Percentiles rank a stretch among this genome's conserved stretches.
phyloP scores from a whole-genome alignment of 2,888 invertebrate genomes.

The Pachymerium ferrugineum region DNA sequence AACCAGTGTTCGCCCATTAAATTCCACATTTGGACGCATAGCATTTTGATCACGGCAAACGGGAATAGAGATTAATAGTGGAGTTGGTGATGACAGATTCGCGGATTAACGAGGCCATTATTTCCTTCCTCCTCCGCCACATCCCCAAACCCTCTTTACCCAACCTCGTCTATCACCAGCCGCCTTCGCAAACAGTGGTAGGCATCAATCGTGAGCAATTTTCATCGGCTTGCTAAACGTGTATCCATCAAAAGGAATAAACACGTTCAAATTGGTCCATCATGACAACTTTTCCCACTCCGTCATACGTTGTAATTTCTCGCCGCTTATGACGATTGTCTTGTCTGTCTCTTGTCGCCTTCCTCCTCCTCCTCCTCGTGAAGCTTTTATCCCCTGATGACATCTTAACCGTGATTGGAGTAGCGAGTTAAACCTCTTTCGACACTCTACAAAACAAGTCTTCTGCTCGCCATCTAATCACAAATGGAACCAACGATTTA shows the following conservation, averaged over 20 bases:
- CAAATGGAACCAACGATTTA: neutral
- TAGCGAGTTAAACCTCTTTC: too few relatives aligned
- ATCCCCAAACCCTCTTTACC: too few relatives aligned
- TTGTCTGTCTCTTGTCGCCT: too few relatives aligned
- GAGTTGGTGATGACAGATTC: conserved; percentile 32
- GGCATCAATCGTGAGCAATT: neutral
- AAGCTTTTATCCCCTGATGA: neutral
- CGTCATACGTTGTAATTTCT: neutral
- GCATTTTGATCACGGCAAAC: conserved; percentile 28
- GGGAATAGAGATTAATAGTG: conserved; percentile 32
- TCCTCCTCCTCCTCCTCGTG: neutral
- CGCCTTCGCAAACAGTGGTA: neutral
- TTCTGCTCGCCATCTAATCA: neutral
- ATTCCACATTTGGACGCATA: conserved; percentile 31
- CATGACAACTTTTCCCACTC: neutral
- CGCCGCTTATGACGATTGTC: too few relatives aligned
- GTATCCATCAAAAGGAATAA: conserved; percentile 10
- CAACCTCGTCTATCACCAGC: neutral
- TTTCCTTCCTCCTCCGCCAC: conserved; percentile 13
- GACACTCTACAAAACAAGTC: neutral
- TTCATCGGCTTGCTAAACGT: conserved; percentile 16
- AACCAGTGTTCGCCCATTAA: conserved; percentile 32
- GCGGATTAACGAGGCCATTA: conserved; percentile 33
- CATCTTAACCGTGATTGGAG: neutral
- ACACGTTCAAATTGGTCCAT: neutral